Conservation (phyloP, 2,888 invertebrate species). For the Patella ulyssiponensis region DNA sequence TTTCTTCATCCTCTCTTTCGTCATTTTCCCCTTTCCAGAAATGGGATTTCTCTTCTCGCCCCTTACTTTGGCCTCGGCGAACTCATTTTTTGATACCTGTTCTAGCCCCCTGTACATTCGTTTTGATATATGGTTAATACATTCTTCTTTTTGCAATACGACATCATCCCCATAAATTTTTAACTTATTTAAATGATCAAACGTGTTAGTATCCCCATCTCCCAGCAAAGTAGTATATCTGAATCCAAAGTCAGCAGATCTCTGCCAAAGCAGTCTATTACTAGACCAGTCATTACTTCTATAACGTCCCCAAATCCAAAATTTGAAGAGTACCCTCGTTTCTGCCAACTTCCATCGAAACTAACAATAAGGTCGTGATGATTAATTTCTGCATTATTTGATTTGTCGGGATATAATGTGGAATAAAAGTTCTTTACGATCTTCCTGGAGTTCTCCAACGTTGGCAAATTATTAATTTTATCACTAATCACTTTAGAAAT, state of each 20-base stretch:
- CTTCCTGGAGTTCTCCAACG: background rate
- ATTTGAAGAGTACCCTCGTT: background rate
- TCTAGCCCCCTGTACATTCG: background rate
- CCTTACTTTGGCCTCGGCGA: background rate
- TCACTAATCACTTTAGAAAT: background rate
- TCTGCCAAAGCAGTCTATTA: background rate
- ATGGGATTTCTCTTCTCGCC: background rate
- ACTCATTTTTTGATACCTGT: background rate
- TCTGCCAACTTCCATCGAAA: background rate
- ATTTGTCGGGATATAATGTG: background rate
- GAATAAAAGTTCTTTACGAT: background rate
- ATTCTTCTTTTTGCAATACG: background rate
- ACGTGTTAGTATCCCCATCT: conserved; percentile 15
- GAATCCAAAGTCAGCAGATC: background rate
- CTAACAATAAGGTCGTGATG: background rate
- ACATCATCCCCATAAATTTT: background rate
- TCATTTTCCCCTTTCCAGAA: background rate
- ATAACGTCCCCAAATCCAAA: background rate
- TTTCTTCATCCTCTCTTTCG: background rate
- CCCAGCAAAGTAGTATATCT: background rate
- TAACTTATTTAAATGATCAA: background rate
- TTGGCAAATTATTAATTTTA: background rate
- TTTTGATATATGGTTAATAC: background rate
- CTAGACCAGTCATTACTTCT: background rate
- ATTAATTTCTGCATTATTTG: background rate